A percentile compares a stretch with the other conserved stretches of the same genome.
These are phyloP conservation scores for Cylas formicarius DNA, from an alignment of 1,140 invertebrate species.

Conservation along the genomic window DNA sequence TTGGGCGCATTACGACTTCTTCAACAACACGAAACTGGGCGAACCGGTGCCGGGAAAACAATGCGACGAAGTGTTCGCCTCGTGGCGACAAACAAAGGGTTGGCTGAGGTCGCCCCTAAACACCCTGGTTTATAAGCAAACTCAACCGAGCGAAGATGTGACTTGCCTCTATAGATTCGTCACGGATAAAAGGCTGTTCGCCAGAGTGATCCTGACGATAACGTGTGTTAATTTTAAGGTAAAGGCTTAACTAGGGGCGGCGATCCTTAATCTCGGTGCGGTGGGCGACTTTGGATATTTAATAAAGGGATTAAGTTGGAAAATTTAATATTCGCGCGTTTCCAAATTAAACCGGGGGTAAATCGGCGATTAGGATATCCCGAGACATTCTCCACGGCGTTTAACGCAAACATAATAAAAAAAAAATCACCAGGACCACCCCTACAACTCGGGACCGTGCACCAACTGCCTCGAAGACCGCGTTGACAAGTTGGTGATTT, in stretches of 20 bases:
- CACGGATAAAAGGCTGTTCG: slow-evolving; percentile 70
- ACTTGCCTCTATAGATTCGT: slow-evolving; percentile 76
- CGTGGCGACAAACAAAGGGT: slow-evolving; percentile 66
- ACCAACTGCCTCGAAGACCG: slow-evolving; percentile 75
- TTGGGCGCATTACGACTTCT: slow-evolving; percentile 89
- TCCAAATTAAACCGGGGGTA: too few relatives aligned
- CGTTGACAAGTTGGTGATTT: slow-evolving; percentile 72
- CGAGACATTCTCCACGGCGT: too few relatives aligned
- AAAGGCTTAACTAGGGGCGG: too few relatives aligned
- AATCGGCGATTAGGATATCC: too few relatives aligned
- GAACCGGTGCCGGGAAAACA: slow-evolving; percentile 68
- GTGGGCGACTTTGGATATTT: too few relatives aligned
- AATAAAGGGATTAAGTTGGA: too few relatives aligned
- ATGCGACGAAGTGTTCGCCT: slow-evolving; percentile 78
- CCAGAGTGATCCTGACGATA: slow-evolving; percentile 68
- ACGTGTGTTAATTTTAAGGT: slow-evolving; percentile 63
- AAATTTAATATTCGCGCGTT: too few relatives aligned
- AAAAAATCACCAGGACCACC: slow-evolving; percentile 63
- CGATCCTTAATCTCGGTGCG: too few relatives aligned
- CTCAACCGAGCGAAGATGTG: slow-evolving; percentile 58
- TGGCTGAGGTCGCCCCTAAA: slow-evolving; percentile 72
- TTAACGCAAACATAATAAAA: not conserved
- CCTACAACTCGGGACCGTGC: slow-evolving; percentile 71
- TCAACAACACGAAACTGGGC: slow-evolving; percentile 79
- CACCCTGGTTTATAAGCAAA: slow-evolving; percentile 75